Evolutionary conservation across 2,888 invertebrate genomes (phyloP).

Genomic region (Andrena bucephala): DNA sequence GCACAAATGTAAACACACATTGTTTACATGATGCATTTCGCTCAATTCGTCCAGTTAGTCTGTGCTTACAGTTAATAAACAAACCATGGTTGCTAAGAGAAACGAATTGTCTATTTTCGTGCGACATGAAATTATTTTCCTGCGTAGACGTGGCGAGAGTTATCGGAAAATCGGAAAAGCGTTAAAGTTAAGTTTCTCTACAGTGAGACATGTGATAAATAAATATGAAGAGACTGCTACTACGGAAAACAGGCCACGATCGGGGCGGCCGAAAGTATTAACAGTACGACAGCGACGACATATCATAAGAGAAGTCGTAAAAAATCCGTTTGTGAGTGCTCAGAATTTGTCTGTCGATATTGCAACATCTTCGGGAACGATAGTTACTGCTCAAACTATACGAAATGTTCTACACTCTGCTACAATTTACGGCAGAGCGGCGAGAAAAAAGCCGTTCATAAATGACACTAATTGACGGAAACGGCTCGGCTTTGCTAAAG

Average conservation of each 20-base stretch:
- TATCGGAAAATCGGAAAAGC: background rate
- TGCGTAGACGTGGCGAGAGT: no score
- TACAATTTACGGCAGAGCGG: slow-evolving; percentile 31
- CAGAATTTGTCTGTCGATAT: slow-evolving; percentile 6
- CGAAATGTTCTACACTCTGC: slow-evolving; percentile 35
- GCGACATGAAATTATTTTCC: no score
- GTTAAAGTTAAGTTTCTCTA: slow-evolving; percentile 22
- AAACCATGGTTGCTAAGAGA: no score
- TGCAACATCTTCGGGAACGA: background rate
- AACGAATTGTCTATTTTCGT: no score
- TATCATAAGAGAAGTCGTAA: slow-evolving; percentile 6
- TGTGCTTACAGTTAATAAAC: no score
- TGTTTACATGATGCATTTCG: no score
- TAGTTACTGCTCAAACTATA: slow-evolving; percentile 19
- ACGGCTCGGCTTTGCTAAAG: slow-evolving; percentile 16
- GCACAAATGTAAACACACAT: no score
- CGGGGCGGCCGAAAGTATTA: slow-evolving; percentile 21
- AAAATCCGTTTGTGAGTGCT: slow-evolving; percentile 11
- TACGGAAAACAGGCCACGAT: slow-evolving; percentile 19
- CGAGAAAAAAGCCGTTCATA: slow-evolving; percentile 27
- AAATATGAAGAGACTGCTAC: slow-evolving; percentile 16
- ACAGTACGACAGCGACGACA: slow-evolving; percentile 14
- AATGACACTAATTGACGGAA: slow-evolving; percentile 19
- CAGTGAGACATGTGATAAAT: background rate
- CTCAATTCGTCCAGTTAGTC: no score